Conservation (phyloP, 1,140 invertebrate genomes). For the Drosophila elegans region DNA sequence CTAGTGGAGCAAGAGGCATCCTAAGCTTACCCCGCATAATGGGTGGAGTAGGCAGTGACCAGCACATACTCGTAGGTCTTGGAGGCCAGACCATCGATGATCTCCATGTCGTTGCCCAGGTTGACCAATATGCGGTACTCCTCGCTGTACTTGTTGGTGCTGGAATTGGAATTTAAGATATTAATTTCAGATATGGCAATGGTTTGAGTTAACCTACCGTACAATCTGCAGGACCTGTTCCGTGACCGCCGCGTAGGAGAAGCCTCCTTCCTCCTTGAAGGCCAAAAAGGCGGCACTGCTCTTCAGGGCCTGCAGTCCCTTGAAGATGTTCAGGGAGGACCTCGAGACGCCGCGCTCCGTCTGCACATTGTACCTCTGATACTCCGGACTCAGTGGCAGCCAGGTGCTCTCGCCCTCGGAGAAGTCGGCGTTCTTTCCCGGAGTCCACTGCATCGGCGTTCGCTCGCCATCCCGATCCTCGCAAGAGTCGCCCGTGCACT, state of each 20-base stretch:
- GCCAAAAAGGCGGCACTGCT: slow-evolving; percentile 63
- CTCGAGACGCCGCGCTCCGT: slow-evolving; percentile 78
- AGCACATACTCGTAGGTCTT: slow-evolving; percentile 68
- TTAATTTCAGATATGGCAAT: too few species aligned
- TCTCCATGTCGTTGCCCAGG: slow-evolving; percentile 65
- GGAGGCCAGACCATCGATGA: slow-evolving; percentile 38
- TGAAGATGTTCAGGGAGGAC: slow-evolving; percentile 75
- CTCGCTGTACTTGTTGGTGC: slow-evolving; percentile 59
- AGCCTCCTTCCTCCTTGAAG: slow-evolving; percentile 64
- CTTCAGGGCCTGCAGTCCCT: slow-evolving; percentile 68
- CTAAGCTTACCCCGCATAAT: slow-evolving; percentile 53
- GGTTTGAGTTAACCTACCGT: slow-evolving; percentile 31
- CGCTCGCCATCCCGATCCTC: slow-evolving; percentile 87
- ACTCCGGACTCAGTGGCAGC: slow-evolving; percentile 88
- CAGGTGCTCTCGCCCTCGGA: slow-evolving; percentile 87
- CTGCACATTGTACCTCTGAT: slow-evolving; percentile 86
- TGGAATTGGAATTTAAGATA: neutral
- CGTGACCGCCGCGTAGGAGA: slow-evolving; percentile 68
- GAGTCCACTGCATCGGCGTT: slow-evolving; percentile 90
- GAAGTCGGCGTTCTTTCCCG: slow-evolving; percentile 87
- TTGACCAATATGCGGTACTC: slow-evolving; percentile 77
- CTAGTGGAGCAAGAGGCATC: too few species aligned
- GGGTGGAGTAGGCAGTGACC: slow-evolving; percentile 61
- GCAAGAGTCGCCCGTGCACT: slow-evolving; percentile 85
- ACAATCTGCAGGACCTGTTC: slow-evolving; percentile 77